These are phyloP conservation scores for Notothenia rossii DNA, from an alignment of 2,113 vertebrate genomes.

Conservation along the genomic window DNA sequence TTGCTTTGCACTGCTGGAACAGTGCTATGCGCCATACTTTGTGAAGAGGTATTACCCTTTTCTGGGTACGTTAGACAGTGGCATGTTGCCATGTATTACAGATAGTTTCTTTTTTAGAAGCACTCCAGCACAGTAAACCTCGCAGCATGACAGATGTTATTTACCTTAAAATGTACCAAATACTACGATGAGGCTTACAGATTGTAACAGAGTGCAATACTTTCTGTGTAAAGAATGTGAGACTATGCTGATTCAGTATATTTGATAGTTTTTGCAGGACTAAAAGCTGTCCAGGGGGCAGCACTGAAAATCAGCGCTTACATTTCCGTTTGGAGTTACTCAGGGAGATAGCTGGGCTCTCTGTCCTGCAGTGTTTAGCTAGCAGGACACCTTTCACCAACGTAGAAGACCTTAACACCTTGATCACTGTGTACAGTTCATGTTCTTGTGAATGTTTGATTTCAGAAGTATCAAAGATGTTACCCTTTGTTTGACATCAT, in stretches of 20 bases:
- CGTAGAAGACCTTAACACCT: slow-evolving; percentile 83
- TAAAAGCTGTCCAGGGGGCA: slow-evolving; percentile 50
- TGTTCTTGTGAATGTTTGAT: slow-evolving; percentile 82
- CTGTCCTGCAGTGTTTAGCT: slow-evolving; percentile 77
- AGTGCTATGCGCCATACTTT: slow-evolving; percentile 63
- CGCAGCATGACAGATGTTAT: slow-evolving; percentile 25
- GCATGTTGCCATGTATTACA: slow-evolving; percentile 59
- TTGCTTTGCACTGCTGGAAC: slow-evolving; percentile 80
- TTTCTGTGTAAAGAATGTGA: slow-evolving; percentile 60
- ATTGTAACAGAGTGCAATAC: slow-evolving; percentile 74
- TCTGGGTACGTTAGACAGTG: slow-evolving; percentile 68
- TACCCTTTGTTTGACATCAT: slow-evolving; percentile 74
- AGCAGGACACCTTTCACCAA: slow-evolving; percentile 79
- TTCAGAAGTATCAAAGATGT: slow-evolving; percentile 82
- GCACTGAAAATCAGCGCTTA: slow-evolving; percentile 53
- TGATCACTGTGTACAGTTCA: slow-evolving; percentile 85
- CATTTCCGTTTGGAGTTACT: slow-evolving; percentile 73
- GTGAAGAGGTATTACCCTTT: slow-evolving; percentile 46
- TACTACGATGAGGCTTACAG: slow-evolving; percentile 43
- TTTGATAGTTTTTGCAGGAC: slow-evolving; percentile 15
- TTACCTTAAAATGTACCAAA: slow-evolving; percentile 50
- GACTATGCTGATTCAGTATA: slow-evolving; percentile 33
- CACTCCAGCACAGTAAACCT: slow-evolving; percentile 68
- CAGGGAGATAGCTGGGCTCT: slow-evolving; percentile 87
- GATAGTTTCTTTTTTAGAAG: slow-evolving; percentile 50